Base-by-base conservation (phyloP, 2,113 vertebrate genomes). In the Otis tarda region DNA sequence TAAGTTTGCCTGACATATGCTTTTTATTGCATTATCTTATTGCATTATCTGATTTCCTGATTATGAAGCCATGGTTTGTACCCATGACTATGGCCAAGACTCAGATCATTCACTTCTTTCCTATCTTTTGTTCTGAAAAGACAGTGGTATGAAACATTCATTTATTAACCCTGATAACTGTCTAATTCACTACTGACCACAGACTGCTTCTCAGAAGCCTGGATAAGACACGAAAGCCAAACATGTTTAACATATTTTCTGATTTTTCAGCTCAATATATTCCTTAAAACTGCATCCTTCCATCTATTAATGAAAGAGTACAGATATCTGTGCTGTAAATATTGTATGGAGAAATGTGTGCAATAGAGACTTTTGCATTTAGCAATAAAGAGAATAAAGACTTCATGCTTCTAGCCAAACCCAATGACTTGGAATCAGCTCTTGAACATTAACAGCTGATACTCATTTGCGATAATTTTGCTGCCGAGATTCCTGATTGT, bases 391-490 rank as follows among this genome's bases (percentile, higher is more conserved):
- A 81, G 59, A 89, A 80, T 94, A 71, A 91, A 81, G 65, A 94
- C 94, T 94, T 95, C 50, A 93, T n/a, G 84, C 41, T 96, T 90
- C 52, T 45, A 64, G 94, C 67, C 73, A 87, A 37, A 31, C 25
- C 53, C 71, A 47, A 18, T 45, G 90, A 63, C 61, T 95, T 93
- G 89, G 92, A 88, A 93, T 61, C 76, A 43, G 71, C 77, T 93
- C 61, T 65, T 82, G 77, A 96, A 93, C 2, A 22, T 67, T 90
- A 93, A 81, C 89, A 94, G 79, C 65, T 97, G 94, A 96, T 88
- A 94, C 52, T 93, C 59, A 91, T 93, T 95, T 96, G 75, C 82
- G 93, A 94, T 84, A 73, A 83, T 56, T 97, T 94, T 95, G 81
- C 88, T 92, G 86, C 89, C 4, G 74, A 96, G 91, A 81, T 80